Evolutionary conservation across 2,888 invertebrate genomes (phyloP).

Genomic region (Eristalis intricaria): DNA sequence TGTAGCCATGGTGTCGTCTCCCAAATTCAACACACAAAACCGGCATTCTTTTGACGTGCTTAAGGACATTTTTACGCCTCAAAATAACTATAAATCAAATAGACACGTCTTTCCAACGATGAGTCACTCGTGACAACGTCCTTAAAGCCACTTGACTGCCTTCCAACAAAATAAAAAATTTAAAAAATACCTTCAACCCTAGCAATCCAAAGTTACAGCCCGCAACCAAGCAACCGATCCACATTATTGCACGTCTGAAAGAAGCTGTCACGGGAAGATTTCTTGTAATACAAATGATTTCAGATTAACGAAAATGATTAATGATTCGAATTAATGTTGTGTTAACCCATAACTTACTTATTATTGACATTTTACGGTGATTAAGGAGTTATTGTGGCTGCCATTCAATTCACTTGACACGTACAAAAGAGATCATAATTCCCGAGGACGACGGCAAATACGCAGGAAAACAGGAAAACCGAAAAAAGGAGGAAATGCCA

Average conservation of each 20-base stretch:
- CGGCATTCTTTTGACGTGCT: neutral
- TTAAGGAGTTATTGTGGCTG: slow-evolving; percentile 8
- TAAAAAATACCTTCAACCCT: neutral
- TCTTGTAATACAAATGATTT: slow-evolving; percentile 3
- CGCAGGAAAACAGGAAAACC: neutral
- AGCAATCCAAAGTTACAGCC: neutral
- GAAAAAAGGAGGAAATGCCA: neutral
- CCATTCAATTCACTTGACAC: neutral
- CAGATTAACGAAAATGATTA: slow-evolving; percentile 46
- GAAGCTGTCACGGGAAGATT: neutral
- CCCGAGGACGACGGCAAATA: neutral
- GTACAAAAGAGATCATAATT: neutral
- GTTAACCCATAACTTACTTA: slow-evolving; percentile 25
- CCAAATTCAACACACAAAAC: neutral
- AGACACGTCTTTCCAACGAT: neutral
- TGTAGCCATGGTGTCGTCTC: neutral
- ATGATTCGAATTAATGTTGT: slow-evolving; percentile 29
- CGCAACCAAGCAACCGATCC: neutral
- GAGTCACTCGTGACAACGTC: neutral
- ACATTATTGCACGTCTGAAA: neutral
- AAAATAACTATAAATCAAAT: neutral
- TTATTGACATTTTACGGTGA: slow-evolving; percentile 35
- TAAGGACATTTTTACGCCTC: neutral
- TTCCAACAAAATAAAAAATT: neutral
- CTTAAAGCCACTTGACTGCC: neutral